These are phyloP conservation scores for Threskiornis aethiopicus DNA, from an alignment of 2,797 vertebrate genomes.

Conservation along the genomic window DNA sequence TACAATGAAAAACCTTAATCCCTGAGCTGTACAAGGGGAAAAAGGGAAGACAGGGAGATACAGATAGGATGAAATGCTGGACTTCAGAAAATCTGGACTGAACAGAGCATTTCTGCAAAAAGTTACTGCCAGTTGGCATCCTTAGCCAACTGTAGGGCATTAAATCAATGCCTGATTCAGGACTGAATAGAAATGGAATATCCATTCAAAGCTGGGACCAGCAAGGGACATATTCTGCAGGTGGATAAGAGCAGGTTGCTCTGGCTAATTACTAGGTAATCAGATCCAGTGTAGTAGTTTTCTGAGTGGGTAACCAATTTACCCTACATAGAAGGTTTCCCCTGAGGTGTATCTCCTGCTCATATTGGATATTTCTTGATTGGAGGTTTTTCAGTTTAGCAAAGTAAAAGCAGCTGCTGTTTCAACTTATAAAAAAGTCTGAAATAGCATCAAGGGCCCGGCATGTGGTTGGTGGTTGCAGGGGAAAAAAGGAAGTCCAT, in stretches of 20 bases:
- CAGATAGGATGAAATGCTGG: background rate
- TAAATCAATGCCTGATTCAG: background rate
- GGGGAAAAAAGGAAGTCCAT: background rate
- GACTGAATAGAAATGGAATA: background rate
- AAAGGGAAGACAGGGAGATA: background rate
- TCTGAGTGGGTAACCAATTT: background rate
- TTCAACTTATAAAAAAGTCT: background rate
- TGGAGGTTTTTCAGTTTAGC: background rate
- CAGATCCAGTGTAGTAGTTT: background rate
- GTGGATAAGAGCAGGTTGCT: background rate
- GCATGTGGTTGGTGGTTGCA: background rate
- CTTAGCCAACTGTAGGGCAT: background rate
- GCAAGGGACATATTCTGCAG: background rate
- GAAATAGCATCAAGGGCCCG: background rate
- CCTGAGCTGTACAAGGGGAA: background rate
- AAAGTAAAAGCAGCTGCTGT: background rate
- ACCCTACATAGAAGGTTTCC: background rate
- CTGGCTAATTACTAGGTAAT: slow-evolving; percentile 15
- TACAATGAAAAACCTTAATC: background rate
- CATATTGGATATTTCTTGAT: background rate
- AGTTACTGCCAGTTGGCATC: background rate
- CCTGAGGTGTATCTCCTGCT: background rate
- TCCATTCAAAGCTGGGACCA: background rate
- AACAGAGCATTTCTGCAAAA: background rate
- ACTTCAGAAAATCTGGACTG: background rate